Evolutionary conservation across 2,888 invertebrate genomes (phyloP), one percentile per base, ranked within the genome.

Genomic region (Agrenia bidenticulata): DNA sequence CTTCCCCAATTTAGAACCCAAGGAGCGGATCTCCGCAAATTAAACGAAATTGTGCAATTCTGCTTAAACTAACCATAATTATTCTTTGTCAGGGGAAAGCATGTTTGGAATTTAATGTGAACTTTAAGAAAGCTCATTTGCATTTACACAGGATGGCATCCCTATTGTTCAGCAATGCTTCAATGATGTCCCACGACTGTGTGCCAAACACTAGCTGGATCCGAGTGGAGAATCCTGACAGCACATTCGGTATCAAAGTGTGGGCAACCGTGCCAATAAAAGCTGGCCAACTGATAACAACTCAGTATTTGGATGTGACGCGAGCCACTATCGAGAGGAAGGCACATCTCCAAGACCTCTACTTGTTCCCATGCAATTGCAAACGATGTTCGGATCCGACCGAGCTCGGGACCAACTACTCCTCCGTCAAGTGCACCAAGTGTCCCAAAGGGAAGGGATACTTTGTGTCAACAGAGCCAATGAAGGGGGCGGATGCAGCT

Each of bases 241-340:
- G 67, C 59, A 51, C 64, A n/a, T 70, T 70, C 60, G 62, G 64
- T 57, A 70, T 70, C 53, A 70, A 68, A 60, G 66, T 70, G 59
- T 70, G 70, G 70, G 70, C 70, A n/a, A 70, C 70, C 21, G 68
- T 68, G 58, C 70, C 67, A 67, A 70, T 70, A 54, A 70, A 70
- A 58, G 19, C 61, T 39, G 70, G 70, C 60, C 42, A 67, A 58
- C 61, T 56, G 24, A 70, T 70, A 41, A 68, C 70, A 23, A 70
- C 70, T 39, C 70, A 70, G 63, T 66, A 66, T 61, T 41, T 64
- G 53, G 70, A 70, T 54, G 63, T 70, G 21, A 70, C 70, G n/a
- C 53, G 70, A 51, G 57, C 64, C 21, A 67, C 66, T 27, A 63
- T 66, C 45, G 70, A 70, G 57, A 55, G 70, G 51, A 45, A 67